These are phyloP conservation scores for Colostygia pectinataria DNA, from an alignment of 2,888 invertebrate genomes.

Conservation along the genomic window DNA sequence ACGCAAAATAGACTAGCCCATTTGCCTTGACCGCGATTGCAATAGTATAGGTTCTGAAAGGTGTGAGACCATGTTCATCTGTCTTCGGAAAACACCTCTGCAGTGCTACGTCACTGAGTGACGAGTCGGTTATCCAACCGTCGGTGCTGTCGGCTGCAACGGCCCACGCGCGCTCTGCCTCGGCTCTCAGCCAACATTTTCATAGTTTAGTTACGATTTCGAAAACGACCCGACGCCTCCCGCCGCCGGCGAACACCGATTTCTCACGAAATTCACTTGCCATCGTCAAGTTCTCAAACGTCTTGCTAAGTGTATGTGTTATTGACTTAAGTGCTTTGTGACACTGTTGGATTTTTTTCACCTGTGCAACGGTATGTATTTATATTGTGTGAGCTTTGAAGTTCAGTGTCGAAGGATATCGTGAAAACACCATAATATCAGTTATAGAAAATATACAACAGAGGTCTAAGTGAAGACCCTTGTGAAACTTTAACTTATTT, in stretches of 20 bases:
- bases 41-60: slow-evolving; percentile 22
- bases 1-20: not conserved
- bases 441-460: slow-evolving; percentile 7
- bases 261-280: slow-evolving; percentile 70
- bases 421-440: not conserved
- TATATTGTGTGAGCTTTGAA: slow-evolving; percentile 20
- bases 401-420: slow-evolving; percentile 6
- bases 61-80: slow-evolving; percentile 49
- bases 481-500: slow-evolving; percentile 28
- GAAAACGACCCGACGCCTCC: slow-evolving; percentile 83
- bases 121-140: slow-evolving; percentile 72
- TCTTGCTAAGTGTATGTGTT: slow-evolving; percentile 53
- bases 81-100: slow-evolving; percentile 82
- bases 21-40: not conserved
- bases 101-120: slow-evolving; percentile 68
- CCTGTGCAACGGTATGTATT: slow-evolving; percentile 35
- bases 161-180: slow-evolving; percentile 75
- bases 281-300: slow-evolving; percentile 71
- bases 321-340: slow-evolving; percentile 56
- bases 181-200: slow-evolving; percentile 76
- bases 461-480: slow-evolving; percentile 29
- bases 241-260: slow-evolving; percentile 79
- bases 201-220: slow-evolving; percentile 83
- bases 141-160: slow-evolving; percentile 62
- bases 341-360: slow-evolving; percentile 62